A percentile compares a stretch with the other conserved stretches of the same genome.
phyloP scores from a whole-genome alignment of 2,888 invertebrate species.

The Bedellia somnulentella region DNA sequence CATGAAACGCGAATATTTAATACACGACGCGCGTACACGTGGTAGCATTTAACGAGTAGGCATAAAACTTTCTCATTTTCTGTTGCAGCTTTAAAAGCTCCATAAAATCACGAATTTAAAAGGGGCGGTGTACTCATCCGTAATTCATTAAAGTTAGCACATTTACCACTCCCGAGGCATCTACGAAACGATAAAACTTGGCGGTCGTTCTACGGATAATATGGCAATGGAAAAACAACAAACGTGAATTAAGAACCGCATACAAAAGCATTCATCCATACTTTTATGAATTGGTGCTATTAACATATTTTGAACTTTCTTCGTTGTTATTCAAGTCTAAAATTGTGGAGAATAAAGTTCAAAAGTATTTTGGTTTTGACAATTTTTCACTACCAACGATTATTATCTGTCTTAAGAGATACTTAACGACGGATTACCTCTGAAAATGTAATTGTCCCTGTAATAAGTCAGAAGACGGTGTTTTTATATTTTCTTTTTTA shows the following conservation, averaged over 20 bases:
- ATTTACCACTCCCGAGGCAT: constrained; percentile 38
- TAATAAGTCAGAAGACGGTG: no score
- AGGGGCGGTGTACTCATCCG: constrained; percentile 41
- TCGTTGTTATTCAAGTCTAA: no score
- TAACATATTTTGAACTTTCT: no score
- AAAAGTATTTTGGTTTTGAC: no score
- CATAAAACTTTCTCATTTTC: constrained; percentile 32
- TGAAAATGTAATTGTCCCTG: no score
- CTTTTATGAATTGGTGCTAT: constrained; percentile 16
- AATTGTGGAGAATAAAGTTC: no score
- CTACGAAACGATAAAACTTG: constrained; percentile 31
- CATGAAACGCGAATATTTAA: no score
- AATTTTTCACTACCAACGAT: no score
- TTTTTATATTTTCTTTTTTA: no score
- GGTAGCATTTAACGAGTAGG: constrained; percentile 1
- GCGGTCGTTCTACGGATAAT: constrained; percentile 29
- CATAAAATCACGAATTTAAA: constrained; percentile 44
- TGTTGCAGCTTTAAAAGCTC: constrained; percentile 34
- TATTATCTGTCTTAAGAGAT: no score
- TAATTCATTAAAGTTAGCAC: constrained; percentile 53
- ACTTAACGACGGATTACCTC: no score
- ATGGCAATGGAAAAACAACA: constrained; percentile 41
- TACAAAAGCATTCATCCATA: constrained; percentile 17
- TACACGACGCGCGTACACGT: no score
- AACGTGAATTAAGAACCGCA: constrained; percentile 17